These are phyloP conservation scores for Triplophysa rosa DNA, from an alignment of 2,113 vertebrate species.

Conservation along the genomic window DNA sequence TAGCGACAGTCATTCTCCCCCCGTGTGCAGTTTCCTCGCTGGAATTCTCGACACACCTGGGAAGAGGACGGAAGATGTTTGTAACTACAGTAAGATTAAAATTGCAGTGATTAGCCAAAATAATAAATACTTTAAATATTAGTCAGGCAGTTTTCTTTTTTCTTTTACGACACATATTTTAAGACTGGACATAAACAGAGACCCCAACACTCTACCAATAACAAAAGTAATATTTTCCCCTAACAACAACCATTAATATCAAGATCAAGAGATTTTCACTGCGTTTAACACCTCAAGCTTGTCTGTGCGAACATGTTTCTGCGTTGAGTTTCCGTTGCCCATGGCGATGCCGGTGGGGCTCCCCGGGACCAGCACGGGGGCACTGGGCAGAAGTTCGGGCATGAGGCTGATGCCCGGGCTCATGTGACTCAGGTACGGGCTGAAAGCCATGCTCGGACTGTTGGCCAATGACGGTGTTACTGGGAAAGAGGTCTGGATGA, in stretches of 20 bases:
- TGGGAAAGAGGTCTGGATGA: slow-evolving; percentile 85
- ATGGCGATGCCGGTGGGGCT: slow-evolving; percentile 84
- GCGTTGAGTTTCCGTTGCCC: slow-evolving; percentile 81
- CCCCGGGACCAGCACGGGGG: slow-evolving; percentile 88
- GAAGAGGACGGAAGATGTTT: slow-evolving; percentile 33
- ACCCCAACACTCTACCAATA: background rate
- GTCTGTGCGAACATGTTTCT: slow-evolving; percentile 92
- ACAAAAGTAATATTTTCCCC: background rate
- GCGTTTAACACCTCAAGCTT: slow-evolving; percentile 88
- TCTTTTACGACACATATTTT: no score
- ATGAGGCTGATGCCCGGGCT: slow-evolving; percentile 90
- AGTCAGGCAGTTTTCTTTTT: no score
- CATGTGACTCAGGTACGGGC: slow-evolving; percentile 91
- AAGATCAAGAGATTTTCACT: background rate
- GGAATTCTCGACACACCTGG: slow-evolving; percentile 97
- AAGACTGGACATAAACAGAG: no score
- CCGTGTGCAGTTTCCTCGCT: slow-evolving; percentile 95
- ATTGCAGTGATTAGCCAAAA: background rate
- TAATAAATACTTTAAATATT: background rate
- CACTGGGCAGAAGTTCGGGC: slow-evolving; percentile 91
- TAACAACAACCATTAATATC: background rate
- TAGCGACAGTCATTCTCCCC: slow-evolving; percentile 98
- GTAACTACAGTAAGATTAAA: background rate
- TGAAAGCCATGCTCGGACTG: slow-evolving; percentile 90
- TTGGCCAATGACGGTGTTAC: slow-evolving; percentile 85